Base-by-base conservation (phyloP, 2,888 invertebrate species). In the Steinernema carpocapsae region DNA sequence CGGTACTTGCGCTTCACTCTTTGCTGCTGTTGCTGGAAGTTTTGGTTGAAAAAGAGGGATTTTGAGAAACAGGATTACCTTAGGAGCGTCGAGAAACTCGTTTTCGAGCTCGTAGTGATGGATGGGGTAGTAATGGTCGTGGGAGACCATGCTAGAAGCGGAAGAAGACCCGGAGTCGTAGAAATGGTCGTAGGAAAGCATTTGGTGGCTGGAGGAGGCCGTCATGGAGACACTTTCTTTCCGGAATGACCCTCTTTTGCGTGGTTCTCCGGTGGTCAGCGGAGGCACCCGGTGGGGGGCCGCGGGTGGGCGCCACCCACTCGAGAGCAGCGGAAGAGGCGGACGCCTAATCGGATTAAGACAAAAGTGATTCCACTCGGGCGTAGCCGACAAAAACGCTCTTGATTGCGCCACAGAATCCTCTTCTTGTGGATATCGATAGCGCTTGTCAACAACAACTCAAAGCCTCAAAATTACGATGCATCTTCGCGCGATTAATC, bases 251-350 rank as follows among this genome's bases (percentile, higher is more conserved):
- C 56, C 56, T 56, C 56, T 56, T 56, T 26, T 26, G 56, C 43
- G 10, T 14, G 43, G 10, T n/a, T 12, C 43, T 12, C 7, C 43
- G 56, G 17, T 26, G 56, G 17, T 26, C 24, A 26, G 22, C 56
- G 26, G 56, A 19, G 56, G 56, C 56, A 56, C 56, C 56, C 56
- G 56, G 56, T 22, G 56, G 56, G 56, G 56, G 56, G 56, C 56
- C 56, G 56, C 56, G 24, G 56, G 2, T 26, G 56, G 56, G 56
- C 56, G 56, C 56, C 56, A 56, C 56, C 56, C 56, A 56, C 56
- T 26, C 6, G 24, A 22, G 6, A 56, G 22, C n/a, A 56, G 56
- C 43, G 43, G 10, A 43, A 14, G 10, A 19, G 26, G 56, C 24
- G 56, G 6, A 6, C 6, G 24, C 56, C 56, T 56, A 56, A 56